Percentiles rank a stretch among this genome's conserved stretches.
Conservation (phyloP, 2,888 invertebrate species). For the Labia minor region DNA sequence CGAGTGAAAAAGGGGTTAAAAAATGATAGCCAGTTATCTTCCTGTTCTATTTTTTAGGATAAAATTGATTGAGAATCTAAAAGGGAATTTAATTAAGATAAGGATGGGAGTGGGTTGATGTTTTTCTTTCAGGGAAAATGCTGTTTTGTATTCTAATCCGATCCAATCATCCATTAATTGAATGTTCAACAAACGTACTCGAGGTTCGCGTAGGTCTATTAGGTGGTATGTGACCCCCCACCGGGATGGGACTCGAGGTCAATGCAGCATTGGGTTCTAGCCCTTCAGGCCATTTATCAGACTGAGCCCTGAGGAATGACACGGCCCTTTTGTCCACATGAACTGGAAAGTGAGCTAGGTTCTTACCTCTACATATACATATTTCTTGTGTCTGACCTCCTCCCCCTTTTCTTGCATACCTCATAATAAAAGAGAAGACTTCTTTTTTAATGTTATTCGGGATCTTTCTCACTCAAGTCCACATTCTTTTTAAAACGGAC, state of each 20-base stretch:
- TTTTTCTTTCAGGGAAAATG: too few species aligned
- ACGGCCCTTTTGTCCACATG: conserved; percentile 13
- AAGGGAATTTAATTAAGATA: too few species aligned
- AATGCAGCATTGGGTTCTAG: not conserved
- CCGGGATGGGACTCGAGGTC: not conserved
- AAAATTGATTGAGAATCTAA: too few species aligned
- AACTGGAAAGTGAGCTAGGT: conserved; percentile 7
- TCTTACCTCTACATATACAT: conserved; percentile 2
- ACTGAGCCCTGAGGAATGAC: not conserved
- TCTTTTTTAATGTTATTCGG: conserved; percentile 13
- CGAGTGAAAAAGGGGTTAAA: too few species aligned
- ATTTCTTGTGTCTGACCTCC: conserved; percentile 2
- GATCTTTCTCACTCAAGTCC: conserved; percentile 3
- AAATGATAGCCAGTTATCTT: too few species aligned
- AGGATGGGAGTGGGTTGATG: too few species aligned
- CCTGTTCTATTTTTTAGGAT: too few species aligned
- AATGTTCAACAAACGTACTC: too few species aligned
- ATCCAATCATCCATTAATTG: too few species aligned
- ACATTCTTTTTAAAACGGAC: not conserved
- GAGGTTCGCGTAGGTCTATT: too few species aligned
- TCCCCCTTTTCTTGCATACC: not conserved
- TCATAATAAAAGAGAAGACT: conserved; percentile 8
- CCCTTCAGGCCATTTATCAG: conserved; percentile 1
- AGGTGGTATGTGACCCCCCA: not conserved
- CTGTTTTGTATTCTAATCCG: too few species aligned